Percentiles rank a stretch among this genome's conserved stretches.
phyloP scores from a whole-genome alignment of 2,113 vertebrate genomes.

The Notiomystis cincta region DNA sequence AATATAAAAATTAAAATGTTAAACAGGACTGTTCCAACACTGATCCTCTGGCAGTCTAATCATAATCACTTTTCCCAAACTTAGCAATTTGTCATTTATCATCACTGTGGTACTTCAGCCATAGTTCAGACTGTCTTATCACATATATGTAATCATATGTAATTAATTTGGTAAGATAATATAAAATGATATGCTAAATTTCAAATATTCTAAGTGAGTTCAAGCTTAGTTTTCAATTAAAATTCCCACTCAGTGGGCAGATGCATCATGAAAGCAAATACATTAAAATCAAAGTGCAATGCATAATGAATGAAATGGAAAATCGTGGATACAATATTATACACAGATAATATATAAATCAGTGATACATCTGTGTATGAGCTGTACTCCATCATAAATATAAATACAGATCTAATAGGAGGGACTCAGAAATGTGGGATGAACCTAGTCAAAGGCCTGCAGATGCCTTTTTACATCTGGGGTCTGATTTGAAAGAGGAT shows the following conservation, averaged over 20 bases:
- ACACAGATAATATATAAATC: not conserved
- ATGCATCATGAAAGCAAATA: not conserved
- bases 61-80: not conserved
- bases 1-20: conserved; percentile 20
- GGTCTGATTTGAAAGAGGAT: not conserved
- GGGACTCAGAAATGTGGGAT: not conserved
- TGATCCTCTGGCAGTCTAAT: not conserved
- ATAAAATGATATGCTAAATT: not conserved
- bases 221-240: conserved; percentile 20
- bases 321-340: not conserved
- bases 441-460: not conserved
- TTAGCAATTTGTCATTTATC: not conserved
- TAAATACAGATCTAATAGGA: not conserved
- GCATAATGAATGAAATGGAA: not conserved
- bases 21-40: not conserved
- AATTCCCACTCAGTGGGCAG: not conserved
- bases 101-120: not conserved
- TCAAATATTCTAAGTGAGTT: not conserved
- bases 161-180: conserved; percentile 12
- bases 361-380: not conserved
- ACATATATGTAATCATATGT: not conserved
- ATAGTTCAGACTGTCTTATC: not conserved
- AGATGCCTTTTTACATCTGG: not conserved
- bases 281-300: not conserved
- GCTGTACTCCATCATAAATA: not conserved